Base-by-base conservation (phyloP, 1,140 invertebrate species). In the Drosophila varians region DNA sequence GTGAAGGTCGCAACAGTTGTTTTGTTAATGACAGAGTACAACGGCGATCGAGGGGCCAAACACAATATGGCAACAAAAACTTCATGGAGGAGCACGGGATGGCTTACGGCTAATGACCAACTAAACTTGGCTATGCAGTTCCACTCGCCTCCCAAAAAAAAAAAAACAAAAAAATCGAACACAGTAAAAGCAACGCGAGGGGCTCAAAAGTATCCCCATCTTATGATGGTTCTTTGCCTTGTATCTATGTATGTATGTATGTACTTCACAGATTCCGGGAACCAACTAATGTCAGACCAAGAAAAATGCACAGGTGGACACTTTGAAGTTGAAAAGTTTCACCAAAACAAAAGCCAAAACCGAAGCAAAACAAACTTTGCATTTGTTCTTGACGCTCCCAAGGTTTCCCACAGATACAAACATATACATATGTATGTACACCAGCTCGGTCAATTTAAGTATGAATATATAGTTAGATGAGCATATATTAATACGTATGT, bases 1-100 rank as follows among this genome's bases (percentile, higher is more conserved):
- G 89, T 77, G 89, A 90, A 90, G 89, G 89, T 90, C 89, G 89
- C 88, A 90, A 83, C 88, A 90, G 89, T 90, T 90, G 89, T 90
- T 90, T 90, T 90, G 79, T 90, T 90, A 90, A 90, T 90, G 88
- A 90, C 89, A 90, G 89, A 80, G 69, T 80, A 86, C 77, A 76
- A 74, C 68, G 49, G 62, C 71, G 64, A 78, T 60, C 19, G 42
- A 53, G 46, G 48, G 46, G 70, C 56, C 55, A 48, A 72, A 52
- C 42, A 18, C 11, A 28, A 23, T 14, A 36, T 36, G 5, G 2
- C 2, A 12, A 36, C 5, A 19, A 1, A 54, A 54, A 54, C 43
- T 43, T 54, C 28, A 43, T 26, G 19, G 64, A 14, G 40, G 23
- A 73, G 36, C 48, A 61, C 56, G 69, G 72, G 56, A 47, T 46